Conservation (phyloP, 1,140 invertebrate species). For the Panonychus citri region DNA sequence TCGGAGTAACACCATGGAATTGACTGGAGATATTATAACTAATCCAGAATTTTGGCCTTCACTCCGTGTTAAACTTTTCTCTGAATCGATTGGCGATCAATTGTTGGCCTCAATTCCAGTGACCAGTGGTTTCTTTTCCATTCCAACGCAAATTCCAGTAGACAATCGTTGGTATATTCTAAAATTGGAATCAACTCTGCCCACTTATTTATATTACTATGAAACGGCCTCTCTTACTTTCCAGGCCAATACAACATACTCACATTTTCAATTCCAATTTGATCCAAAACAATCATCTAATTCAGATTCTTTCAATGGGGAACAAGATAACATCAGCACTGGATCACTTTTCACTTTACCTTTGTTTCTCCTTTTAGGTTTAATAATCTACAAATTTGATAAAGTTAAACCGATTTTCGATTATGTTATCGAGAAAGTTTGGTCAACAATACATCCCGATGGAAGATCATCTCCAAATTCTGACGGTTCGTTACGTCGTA, state of each 20-base stretch:
- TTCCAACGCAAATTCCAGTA: constrained; percentile 35
- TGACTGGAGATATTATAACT: constrained; percentile 43
- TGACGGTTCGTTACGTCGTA: not conserved
- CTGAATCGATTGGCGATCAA: not conserved
- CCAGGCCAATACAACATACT: constrained; percentile 41
- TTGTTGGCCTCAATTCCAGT: constrained; percentile 6
- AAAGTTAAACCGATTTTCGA: constrained; percentile 23
- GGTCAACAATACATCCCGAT: not conserved
- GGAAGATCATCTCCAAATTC: not conserved
- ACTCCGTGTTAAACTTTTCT: constrained; percentile 41
- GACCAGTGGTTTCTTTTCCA: constrained; percentile 27
- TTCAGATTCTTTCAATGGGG: constrained; percentile 17
- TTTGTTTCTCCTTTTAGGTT: constrained; percentile 35
- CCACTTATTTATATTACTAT: constrained; percentile 32
- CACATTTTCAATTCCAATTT: constrained; percentile 40
- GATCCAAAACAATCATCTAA: constrained; percentile 27
- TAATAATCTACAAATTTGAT: constrained; percentile 41
- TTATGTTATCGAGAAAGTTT: not conserved
- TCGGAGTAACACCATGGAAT: constrained; percentile 43
- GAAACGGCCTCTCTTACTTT: constrained; percentile 32
- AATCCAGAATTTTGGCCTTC: constrained; percentile 44
- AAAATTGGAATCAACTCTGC: constrained; percentile 42
- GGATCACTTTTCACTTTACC: constrained; percentile 50
- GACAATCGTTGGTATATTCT: constrained; percentile 46
- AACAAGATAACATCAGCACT: constrained; percentile 50